Evolutionary conservation across 92 coral and sea anemone genomes (phyloP), one percentile per base, ranked within the genome.

Genomic region (Desmophyllum pertusum): DNA sequence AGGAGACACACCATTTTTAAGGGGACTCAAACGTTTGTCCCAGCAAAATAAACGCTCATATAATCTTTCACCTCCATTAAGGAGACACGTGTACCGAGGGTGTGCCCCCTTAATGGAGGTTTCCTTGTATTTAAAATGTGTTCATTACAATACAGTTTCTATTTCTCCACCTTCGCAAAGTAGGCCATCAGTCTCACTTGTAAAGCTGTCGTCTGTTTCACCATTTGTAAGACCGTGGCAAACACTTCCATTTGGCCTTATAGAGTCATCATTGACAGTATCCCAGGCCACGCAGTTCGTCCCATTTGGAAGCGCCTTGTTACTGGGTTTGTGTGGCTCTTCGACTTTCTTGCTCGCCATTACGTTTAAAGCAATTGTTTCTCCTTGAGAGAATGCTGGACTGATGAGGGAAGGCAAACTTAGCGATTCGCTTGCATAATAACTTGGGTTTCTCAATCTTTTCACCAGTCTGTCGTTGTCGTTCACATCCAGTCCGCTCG

Each of bases 341-440:
- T 27, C 71, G 2, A 38, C n/a, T 27, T 7, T 46, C 21, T 66
- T 66, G 15, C 10, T 35, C 29, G 13, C 42, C 27, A 5, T 37
- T 15, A 67, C 45, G 25, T 40, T 15, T 0, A 35, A 27, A 31
- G 18, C 14, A 1, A 45, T 13, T 0, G 37, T n/a, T 4, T 38
- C 21, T 40, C 30, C 73, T 30, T 78, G 57, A 31, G 31, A 25
- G 48, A 63, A 29, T 41, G n/a, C n/a, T n/a, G 70, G 48, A 27
- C 59, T 42, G 11, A 38, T 39, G 6, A 78, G 73, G 5, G 83
- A 78, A 63, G 83, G 83, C 31, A 62, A 63, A 30, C 83, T 78
- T 2, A 78, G 40, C 3, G 72, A 78, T 48, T 63, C 57, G 30
- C 72, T 42, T 18, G 36, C 2, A 39, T 63, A 62, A 29, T 41